These are phyloP conservation scores for Reticulitermes speratus DNA, from an alignment of 1,140 invertebrate species.

Conservation along the genomic window DNA sequence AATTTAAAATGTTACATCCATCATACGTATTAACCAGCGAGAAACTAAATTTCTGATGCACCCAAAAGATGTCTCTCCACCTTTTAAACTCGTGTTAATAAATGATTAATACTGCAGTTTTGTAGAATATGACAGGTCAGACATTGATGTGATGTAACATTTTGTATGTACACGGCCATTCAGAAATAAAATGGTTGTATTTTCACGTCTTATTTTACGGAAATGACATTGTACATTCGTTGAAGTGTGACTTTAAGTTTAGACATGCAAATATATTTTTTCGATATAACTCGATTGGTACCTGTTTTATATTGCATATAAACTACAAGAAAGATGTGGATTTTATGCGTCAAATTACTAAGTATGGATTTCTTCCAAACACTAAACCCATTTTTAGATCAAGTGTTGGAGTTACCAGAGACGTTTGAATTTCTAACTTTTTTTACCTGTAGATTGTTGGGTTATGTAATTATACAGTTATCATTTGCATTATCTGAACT, in stretches of 20 bases:
- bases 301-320: not conserved
- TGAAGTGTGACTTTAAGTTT: not conserved
- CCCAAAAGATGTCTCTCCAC: too few relatives aligned
- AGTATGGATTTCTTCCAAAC: not conserved
- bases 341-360: not conserved
- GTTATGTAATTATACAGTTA: not conserved
- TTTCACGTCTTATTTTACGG: not conserved
- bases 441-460: not conserved
- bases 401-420: not conserved
- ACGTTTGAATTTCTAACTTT: not conserved
- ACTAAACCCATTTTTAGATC: not conserved
- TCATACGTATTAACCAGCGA: not conserved
- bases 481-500: not conserved
- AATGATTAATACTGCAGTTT: too few relatives aligned
- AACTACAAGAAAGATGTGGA: not conserved
- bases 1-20: not conserved
- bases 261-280: not conserved
- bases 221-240: not conserved
- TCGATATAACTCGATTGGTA: not conserved
- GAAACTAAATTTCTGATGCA: not conserved
- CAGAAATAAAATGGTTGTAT: not conserved
- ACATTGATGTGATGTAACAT: not conserved
- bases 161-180: not conserved
- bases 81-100: too few relatives aligned
- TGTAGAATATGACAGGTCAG: not conserved